Conservation (phyloP, 2,888 invertebrate genomes). For the Caenorhabditis becei region DNA sequence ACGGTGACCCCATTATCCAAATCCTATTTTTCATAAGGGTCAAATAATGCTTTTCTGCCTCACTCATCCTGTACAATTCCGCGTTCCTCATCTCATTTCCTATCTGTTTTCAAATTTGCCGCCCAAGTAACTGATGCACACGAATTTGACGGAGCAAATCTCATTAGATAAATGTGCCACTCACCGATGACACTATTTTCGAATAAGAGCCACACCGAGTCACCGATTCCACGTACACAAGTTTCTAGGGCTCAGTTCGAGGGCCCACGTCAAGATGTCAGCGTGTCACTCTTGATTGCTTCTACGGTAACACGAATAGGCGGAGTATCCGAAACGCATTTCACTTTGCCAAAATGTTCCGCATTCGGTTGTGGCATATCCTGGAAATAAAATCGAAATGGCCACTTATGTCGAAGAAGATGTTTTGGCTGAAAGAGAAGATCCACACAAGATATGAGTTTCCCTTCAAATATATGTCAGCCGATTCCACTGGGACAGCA, state of each 20-base stretch:
- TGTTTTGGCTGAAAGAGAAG: slow-evolving; percentile 17
- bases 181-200: slow-evolving; percentile 62
- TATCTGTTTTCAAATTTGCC: slow-evolving; percentile 37
- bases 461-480: slow-evolving; percentile 1
- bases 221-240: slow-evolving; percentile 24
- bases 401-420: slow-evolving; percentile 8
- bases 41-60: too few relatives aligned
- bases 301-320: slow-evolving; percentile 54
- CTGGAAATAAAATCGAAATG: slow-evolving; percentile 16
- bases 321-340: slow-evolving; percentile 29
- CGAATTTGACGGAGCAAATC: slow-evolving; percentile 42
- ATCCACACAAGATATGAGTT: slow-evolving; percentile 28
- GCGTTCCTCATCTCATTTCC: not conserved
- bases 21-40: not conserved
- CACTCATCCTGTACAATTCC: not conserved
- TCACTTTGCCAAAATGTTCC: slow-evolving; percentile 19
- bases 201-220: slow-evolving; percentile 26
- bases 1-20: slow-evolving; percentile 15
- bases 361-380: not conserved
- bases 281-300: slow-evolving; percentile 57
- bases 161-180: slow-evolving; percentile 63
- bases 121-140: slow-evolving; percentile 5
- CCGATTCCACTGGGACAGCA: slow-evolving; percentile 17
- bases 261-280: slow-evolving; percentile 50
- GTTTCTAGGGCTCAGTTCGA: slow-evolving; percentile 15